Evolutionary conservation across 2,113 vertebrate species (phyloP).

Genomic region (Lutjanus erythropterus): DNA sequence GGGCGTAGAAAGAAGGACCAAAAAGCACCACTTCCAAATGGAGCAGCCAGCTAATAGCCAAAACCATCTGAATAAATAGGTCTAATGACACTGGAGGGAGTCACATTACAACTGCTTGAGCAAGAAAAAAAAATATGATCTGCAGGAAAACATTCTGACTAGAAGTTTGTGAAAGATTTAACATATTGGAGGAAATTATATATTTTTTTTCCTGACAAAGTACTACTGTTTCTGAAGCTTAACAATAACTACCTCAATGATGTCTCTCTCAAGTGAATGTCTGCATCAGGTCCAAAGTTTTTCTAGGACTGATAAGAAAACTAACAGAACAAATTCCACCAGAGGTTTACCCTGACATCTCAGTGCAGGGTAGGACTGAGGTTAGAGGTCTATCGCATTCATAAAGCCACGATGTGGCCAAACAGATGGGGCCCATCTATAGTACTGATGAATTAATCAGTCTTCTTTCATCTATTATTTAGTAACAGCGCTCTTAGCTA

Average conservation of each 20-base stretch:
- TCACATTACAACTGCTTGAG: conserved; percentile 13
- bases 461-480: conserved; percentile 83
- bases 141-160: conserved; percentile 27
- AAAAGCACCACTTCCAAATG: conserved; percentile 27
- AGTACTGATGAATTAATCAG: conserved; percentile 84
- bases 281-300: conserved; percentile 12
- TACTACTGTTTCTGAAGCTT: neutral
- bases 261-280: neutral
- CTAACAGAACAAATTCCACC: conserved; percentile 11
- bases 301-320: conserved; percentile 23
- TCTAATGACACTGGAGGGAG: conserved; percentile 4
- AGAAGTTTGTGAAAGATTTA: conserved; percentile 1
- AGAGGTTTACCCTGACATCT: conserved; percentile 2
- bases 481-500: conserved; percentile 63
- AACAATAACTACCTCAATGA: neutral
- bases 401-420: conserved; percentile 45
- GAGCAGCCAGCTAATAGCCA: conserved; percentile 11
- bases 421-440: conserved; percentile 72
- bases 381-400: conserved; percentile 36
- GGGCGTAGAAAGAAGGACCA: neutral
- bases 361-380: conserved; percentile 5
- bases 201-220: no score
- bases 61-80: conserved; percentile 62
- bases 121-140: conserved; percentile 38
- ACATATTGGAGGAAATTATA: neutral